Evolutionary conservation across 2,888 invertebrate genomes (phyloP), one percentile per base, ranked within the genome.

Genomic region (Euspilapteryx auroguttella): DNA sequence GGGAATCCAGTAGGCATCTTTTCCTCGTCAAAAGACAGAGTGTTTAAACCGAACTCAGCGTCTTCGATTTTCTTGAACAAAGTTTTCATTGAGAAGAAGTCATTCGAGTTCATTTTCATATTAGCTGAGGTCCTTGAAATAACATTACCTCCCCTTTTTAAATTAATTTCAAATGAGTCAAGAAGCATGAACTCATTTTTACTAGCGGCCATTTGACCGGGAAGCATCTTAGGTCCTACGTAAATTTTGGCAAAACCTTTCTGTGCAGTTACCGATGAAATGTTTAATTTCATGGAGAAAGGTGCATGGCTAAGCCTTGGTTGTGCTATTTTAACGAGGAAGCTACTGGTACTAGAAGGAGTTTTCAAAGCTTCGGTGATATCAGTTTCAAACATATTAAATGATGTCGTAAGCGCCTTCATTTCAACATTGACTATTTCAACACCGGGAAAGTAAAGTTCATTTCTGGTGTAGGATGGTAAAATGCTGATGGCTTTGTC

Each of bases 271-370:
- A 83, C 73, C 14, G 86, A 80, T 11, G 78, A 68, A 21, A 88
- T 68, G 27, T 79, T 75, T 24, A 87, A 62, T 48, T 81, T 81
- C 39, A 84, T 73, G 33, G 71, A 73, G 66, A 87, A 89, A 5
- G 83, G 82, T 40, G 87, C 83, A 58, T 87, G 83, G 49, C 83
- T 86, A 29, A 89, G 62, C 42, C 88, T 82, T 32, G 78, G 61
- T 50, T 87, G 86, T 24, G 49, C 50, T 32, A 75, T 53, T 44
- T 66, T 69, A 2, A 71, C 58, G 40, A 69, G 65, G 30, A 65
- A 64, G 14, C 54, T 51, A 3, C 50, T 49, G 29, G 55, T 55
- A 31, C 37, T 46, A 10, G 45, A 42, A 20, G 45, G 46, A 36
- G 52, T 44, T 48, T 57, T 64, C n/a, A 76, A 59, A 36, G 80